These are phyloP conservation scores for Lochmaea crataegi DNA, from an alignment of 2,888 invertebrate species.

Conservation along the genomic window DNA sequence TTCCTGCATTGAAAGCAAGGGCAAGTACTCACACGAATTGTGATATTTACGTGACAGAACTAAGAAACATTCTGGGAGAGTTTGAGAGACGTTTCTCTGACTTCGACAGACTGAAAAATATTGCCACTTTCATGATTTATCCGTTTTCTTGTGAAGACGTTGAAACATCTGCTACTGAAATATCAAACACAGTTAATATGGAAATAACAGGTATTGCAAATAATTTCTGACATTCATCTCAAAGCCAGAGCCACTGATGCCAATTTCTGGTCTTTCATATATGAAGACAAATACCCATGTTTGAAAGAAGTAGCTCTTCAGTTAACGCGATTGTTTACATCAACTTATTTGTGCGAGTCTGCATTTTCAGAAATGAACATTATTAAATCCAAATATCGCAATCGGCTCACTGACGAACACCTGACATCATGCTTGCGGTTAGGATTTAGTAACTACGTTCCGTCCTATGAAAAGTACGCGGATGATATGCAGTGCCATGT, in stretches of 20 bases:
- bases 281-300: neutral
- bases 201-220: neutral
- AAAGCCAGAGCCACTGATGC: neutral
- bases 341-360: neutral
- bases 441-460: too few relatives aligned
- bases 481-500: too few relatives aligned
- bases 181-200: neutral
- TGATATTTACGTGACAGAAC: neutral
- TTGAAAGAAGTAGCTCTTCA: neutral
- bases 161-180: neutral
- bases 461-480: too few relatives aligned
- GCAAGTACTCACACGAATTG: neutral
- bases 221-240: neutral
- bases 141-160: neutral
- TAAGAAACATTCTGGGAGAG: too few relatives aligned
- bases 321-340: neutral
- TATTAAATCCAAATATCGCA: slow-evolving; percentile 7
- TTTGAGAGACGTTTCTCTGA: neutral
- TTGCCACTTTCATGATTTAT: neutral
- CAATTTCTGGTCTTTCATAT: neutral
- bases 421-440: neutral
- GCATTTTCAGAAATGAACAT: neutral
- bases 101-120: neutral
- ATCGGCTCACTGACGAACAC: neutral
- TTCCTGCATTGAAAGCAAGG: neutral